phyloP scores from a whole-genome alignment of 64 coral and sea anemone species.

The Montipora sp. region DNA sequence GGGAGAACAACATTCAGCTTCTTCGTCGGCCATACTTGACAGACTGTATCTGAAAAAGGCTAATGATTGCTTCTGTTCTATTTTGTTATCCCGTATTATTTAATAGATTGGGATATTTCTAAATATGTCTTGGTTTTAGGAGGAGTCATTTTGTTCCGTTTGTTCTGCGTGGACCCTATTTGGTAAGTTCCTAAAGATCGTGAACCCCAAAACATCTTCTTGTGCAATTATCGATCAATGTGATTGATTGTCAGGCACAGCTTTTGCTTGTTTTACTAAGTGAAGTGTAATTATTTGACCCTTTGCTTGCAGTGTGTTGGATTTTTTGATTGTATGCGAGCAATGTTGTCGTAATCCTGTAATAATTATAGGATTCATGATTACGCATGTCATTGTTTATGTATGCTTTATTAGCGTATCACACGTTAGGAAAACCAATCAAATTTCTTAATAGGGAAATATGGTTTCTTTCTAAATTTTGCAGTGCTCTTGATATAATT shows the following conservation, averaged over 20 bases:
- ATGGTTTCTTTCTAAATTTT: no score
- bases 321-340: no score
- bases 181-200: not conserved
- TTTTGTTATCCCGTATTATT: not conserved
- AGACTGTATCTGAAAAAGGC: not conserved
- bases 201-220: not conserved
- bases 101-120: not conserved
- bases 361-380: no score
- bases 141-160: not conserved
- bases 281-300: no score
- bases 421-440: no score
- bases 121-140: not conserved
- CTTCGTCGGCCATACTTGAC: constrained; percentile 41
- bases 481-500: no score
- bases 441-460: no score
- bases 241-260: not conserved
- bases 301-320: no score
- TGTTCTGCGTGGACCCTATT: not conserved
- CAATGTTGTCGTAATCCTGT: no score
- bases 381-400: no score
- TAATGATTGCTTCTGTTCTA: not conserved
- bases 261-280: not conserved
- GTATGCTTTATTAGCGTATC: no score
- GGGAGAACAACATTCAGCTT: not conserved
- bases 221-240: not conserved